Conservation (phyloP, 2,113 vertebrate genomes). For the Nestor notabilis region DNA sequence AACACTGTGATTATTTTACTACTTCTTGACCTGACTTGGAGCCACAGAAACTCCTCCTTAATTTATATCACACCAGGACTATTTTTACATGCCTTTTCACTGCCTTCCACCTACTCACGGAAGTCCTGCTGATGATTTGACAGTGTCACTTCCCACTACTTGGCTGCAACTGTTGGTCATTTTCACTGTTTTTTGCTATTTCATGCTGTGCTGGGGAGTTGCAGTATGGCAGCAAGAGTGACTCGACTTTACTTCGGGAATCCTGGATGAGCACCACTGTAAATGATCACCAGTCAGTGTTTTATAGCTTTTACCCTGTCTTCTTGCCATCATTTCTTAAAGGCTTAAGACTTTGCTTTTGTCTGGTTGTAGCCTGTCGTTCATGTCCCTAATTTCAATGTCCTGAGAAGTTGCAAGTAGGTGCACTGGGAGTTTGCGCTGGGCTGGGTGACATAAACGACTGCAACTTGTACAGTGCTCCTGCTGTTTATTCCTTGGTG, state of each 20-base stretch:
- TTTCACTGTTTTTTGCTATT: not conserved
- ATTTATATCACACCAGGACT: not conserved
- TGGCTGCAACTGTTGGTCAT: not conserved
- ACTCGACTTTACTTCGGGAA: not conserved
- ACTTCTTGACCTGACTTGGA: not conserved
- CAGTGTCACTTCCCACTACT: not conserved
- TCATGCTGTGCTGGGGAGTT: not conserved
- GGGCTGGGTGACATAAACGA: not conserved
- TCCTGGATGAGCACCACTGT: fast-evolving
- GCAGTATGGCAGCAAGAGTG: fast-evolving
- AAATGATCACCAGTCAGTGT: not conserved
- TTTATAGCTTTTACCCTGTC: not conserved
- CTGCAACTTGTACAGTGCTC: not conserved
- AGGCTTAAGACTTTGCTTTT: not conserved
- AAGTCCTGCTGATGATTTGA: not conserved
- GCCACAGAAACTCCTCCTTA: not conserved
- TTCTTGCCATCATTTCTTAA: not conserved
- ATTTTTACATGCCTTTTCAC: not conserved
- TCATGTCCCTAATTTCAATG: not conserved
- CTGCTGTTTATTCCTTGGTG: not conserved
- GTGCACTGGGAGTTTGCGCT: not conserved
- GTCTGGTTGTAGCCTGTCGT: not conserved
- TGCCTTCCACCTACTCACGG: not conserved
- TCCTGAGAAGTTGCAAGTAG: not conserved
- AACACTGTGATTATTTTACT: not conserved